These are phyloP conservation scores for Cataglyphis altisquamis DNA, from an alignment of 2,888 invertebrate genomes.

Conservation along the genomic window DNA sequence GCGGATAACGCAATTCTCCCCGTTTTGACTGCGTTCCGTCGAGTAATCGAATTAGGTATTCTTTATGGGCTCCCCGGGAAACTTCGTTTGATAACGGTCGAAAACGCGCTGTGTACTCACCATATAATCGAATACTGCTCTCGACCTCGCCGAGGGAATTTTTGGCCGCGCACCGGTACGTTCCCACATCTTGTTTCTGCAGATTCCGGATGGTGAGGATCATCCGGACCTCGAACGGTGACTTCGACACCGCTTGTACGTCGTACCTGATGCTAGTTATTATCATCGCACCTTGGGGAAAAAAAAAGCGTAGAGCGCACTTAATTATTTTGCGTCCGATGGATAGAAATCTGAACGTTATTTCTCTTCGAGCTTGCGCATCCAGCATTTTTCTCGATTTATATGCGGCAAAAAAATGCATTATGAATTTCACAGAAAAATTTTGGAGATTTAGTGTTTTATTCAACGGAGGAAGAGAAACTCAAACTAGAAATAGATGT, in stretches of 20 bases:
- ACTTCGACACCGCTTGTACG: conserved; percentile 90
- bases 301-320: conserved; percentile 2
- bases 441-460: not conserved
- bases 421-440: conserved; percentile 1
- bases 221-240: conserved; percentile 93
- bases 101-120: conserved; percentile 87
- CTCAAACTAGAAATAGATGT: not conserved
- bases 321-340: conserved; percentile 17
- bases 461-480: not conserved
- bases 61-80: conserved; percentile 45
- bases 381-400: conserved; percentile 9
- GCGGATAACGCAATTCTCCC: conserved; percentile 40
- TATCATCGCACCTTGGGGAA: conserved; percentile 91
- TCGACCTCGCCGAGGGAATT: conserved; percentile 93
- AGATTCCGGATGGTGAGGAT: conserved; percentile 92
- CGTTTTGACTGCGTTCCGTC: conserved; percentile 47
- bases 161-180: conserved; percentile 93
- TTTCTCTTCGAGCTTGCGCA: not conserved
- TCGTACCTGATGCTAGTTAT: conserved; percentile 93
- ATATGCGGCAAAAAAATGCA: not conserved
- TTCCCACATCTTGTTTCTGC: conserved; percentile 92
- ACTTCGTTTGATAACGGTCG: conserved; percentile 47
- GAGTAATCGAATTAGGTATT: conserved; percentile 54
- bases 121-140: conserved; percentile 94
- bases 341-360: not conserved